phyloP scores from a whole-genome alignment of 2,113 vertebrate genomes.

The Rhea pennata region DNA sequence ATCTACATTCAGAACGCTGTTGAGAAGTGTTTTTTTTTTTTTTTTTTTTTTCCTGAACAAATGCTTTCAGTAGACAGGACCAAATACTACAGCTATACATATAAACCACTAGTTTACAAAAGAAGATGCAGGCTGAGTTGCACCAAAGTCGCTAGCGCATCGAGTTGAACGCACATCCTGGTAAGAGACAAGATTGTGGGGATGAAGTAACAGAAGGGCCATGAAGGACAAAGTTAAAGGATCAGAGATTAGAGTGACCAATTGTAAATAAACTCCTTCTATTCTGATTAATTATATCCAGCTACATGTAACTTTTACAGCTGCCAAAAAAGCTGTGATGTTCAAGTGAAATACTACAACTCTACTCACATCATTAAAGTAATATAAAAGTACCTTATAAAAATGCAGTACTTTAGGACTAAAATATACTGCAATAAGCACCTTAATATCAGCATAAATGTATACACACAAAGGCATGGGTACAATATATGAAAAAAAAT shows the following conservation, averaged over 20 bases:
- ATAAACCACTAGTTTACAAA: not conserved
- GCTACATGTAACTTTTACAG: not conserved
- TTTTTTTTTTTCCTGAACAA: not conserved
- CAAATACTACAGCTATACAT: not conserved
- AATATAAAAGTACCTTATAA: not conserved
- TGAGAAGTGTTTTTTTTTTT: rapidly evolving
- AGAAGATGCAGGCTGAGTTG: not conserved
- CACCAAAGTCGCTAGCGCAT: not conserved
- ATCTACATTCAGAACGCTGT: not conserved
- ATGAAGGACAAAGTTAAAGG: not conserved
- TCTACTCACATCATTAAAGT: not conserved
- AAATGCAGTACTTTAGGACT: not conserved
- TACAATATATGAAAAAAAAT: not conserved
- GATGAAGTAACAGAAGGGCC: not conserved
- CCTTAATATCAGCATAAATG: not conserved
- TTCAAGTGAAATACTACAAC: not conserved
- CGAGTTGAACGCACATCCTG: not conserved
- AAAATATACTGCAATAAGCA: not conserved
- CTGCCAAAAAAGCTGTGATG: not conserved
- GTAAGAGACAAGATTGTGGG: not conserved
- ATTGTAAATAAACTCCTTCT: not conserved
- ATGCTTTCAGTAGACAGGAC: not conserved
- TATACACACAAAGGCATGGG: not conserved
- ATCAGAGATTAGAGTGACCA: not conserved
- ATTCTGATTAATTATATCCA: not conserved